Conservation (phyloP, 1,140 invertebrate species). For the Philopotamus ludificatus region DNA sequence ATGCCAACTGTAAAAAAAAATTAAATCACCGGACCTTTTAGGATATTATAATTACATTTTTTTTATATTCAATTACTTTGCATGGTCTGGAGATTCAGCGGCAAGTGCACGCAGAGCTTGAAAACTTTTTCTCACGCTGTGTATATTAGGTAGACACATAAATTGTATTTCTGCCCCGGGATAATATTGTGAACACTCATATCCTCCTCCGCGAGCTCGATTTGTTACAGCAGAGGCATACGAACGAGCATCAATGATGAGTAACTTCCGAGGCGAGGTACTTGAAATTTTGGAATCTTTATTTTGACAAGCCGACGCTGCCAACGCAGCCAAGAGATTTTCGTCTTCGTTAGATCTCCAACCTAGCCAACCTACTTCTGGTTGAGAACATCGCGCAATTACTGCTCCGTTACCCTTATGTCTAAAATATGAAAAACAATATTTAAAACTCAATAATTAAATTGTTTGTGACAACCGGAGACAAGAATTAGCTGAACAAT, state of each 20-base stretch:
- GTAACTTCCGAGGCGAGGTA: conserved; percentile 61
- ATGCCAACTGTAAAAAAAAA: conserved; percentile 71
- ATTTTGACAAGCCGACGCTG: conserved; percentile 71
- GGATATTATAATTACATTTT: too few species aligned
- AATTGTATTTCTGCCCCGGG: conserved; percentile 91
- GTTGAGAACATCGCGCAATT: conserved; percentile 89
- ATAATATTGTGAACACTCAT: conserved; percentile 95
- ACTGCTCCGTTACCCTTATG: conserved; percentile 87
- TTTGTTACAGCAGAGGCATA: conserved; percentile 95
- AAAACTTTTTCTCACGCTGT: conserved; percentile 87
- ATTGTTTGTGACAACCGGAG: too few species aligned
- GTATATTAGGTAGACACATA: conserved; percentile 96
- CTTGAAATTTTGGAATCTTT: background rate
- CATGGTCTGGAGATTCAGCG: conserved; percentile 70
- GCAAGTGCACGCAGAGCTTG: conserved; percentile 74
- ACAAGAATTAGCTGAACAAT: too few species aligned
- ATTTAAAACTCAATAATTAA: background rate
- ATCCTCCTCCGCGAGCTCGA: conserved; percentile 91
- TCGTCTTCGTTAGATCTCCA: conserved; percentile 90
- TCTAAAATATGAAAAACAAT: conserved; percentile 47
- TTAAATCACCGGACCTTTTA: background rate
- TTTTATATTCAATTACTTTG: conserved; percentile 65
- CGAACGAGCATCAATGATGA: conserved; percentile 93
- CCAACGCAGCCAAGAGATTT: conserved; percentile 78
- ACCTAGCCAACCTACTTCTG: conserved; percentile 89